Conservation (phyloP, 2,888 invertebrate genomes). For the Leistus spinibarbis region DNA sequence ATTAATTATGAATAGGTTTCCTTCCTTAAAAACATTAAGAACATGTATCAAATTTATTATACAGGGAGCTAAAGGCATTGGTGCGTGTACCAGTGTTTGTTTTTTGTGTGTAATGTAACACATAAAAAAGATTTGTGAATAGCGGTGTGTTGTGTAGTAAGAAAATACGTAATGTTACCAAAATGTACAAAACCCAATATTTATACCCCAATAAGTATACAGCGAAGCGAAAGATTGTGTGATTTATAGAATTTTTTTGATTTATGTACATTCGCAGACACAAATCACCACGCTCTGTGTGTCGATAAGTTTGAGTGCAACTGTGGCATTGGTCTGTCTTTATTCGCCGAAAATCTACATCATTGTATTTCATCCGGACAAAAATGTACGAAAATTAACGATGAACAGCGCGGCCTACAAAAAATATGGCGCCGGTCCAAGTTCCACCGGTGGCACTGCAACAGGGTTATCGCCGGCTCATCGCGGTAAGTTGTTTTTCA, state of each 20-base stretch:
- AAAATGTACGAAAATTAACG: constrained; percentile 67
- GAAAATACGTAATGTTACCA: not conserved
- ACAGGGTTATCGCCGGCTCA: constrained; percentile 26
- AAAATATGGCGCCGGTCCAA: constrained; percentile 49
- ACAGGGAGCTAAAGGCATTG: too few relatives aligned
- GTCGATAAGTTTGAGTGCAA: constrained; percentile 71
- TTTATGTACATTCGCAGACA: constrained; percentile 56
- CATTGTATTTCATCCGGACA: constrained; percentile 74
- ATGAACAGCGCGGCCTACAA: constrained; percentile 55
- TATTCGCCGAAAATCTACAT: constrained; percentile 76
- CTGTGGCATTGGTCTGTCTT: constrained; percentile 71
- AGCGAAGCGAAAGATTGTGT: not conserved
- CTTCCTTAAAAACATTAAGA: too few relatives aligned
- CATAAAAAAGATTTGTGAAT: not conserved
- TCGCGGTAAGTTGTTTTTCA: constrained; percentile 17
- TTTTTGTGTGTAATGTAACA: not conserved
- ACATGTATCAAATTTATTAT: too few relatives aligned
- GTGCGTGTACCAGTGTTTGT: too few relatives aligned
- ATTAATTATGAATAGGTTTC: too few relatives aligned
- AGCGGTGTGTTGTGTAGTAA: not conserved
- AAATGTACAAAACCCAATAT: not conserved
- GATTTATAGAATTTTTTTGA: constrained; percentile 3
- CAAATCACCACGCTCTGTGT: constrained; percentile 74
- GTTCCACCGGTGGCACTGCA: constrained; percentile 45
- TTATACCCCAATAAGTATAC: not conserved